Conservation (phyloP, 2,113 vertebrate genomes). For the Channa argus region DNA sequence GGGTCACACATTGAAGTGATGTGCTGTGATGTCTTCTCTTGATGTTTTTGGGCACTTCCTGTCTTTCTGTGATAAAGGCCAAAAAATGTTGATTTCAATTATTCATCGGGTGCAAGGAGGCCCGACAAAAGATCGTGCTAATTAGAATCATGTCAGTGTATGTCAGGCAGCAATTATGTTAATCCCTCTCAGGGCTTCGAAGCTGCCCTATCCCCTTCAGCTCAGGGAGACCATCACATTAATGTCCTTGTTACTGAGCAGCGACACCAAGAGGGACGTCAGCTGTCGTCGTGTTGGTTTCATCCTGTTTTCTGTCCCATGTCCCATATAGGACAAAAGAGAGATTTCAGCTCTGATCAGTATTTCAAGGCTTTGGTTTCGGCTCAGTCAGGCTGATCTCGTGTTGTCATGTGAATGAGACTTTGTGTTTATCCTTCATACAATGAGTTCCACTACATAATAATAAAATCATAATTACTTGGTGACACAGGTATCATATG, state of each 20-base stretch:
- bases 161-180: conserved; percentile 71
- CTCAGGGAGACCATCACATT: conserved; percentile 21
- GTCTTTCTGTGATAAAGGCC: conserved; percentile 20
- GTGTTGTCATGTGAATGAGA: too few species aligned
- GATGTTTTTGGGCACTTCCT: conserved; percentile 40
- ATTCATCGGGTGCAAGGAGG: conserved; percentile 15
- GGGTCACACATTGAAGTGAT: conserved; percentile 23
- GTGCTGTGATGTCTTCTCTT: conserved; percentile 12
- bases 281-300: too few species aligned
- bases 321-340: too few species aligned
- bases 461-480: too few species aligned
- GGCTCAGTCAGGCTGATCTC: too few species aligned
- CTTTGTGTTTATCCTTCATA: too few species aligned
- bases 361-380: too few species aligned
- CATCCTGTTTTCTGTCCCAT: too few species aligned
- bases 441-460: too few species aligned
- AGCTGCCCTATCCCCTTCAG: conserved; percentile 50
- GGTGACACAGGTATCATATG: too few species aligned
- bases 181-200: conserved; percentile 64
- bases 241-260: conserved; percentile 28
- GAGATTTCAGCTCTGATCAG: too few species aligned
- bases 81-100: conserved; percentile 58
- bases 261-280: background rate
- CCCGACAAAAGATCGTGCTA: conserved; percentile 56
- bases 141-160: conserved; percentile 63